Percentiles rank a stretch among this genome's conserved stretches.
phyloP scores from a whole-genome alignment of 2,888 invertebrate species.

The Copidosoma aretas region DNA sequence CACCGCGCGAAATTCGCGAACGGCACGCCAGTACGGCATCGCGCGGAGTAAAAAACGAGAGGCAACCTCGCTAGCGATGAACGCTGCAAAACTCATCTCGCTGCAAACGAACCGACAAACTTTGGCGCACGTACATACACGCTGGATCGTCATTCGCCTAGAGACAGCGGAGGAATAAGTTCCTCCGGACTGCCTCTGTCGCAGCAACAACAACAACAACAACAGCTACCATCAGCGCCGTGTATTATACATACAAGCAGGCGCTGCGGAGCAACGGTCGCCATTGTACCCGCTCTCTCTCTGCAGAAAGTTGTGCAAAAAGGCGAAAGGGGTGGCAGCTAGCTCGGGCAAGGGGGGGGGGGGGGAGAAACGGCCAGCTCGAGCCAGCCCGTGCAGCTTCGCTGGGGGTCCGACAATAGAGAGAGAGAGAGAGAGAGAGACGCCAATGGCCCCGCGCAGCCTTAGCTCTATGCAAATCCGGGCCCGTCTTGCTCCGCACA shows the following conservation, averaged over 20 bases:
- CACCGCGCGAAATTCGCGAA: too few relatives aligned
- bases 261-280: constrained; percentile 18
- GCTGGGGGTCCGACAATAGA: constrained; percentile 60
- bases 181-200: not conserved
- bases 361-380: constrained; percentile 41
- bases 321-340: constrained; percentile 26
- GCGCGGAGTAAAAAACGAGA: too few relatives aligned
- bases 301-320: constrained; percentile 35
- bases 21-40: too few relatives aligned
- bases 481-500: constrained; percentile 17
- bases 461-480: constrained; percentile 61
- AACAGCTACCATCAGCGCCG: too few relatives aligned
- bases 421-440: too few relatives aligned
- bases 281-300: constrained; percentile 36
- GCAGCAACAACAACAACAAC: too few relatives aligned
- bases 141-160: not conserved
- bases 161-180: not conserved
- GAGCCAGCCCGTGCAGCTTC: constrained; percentile 49
- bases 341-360: constrained; percentile 33
- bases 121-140: too few relatives aligned
- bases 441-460: constrained; percentile 34
- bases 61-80: too few relatives aligned
- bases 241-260: not conserved
- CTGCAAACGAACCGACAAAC: too few relatives aligned
- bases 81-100: too few relatives aligned